Base-by-base conservation (phyloP, 1,140 invertebrate genomes). In the Glossosoma conforme region DNA sequence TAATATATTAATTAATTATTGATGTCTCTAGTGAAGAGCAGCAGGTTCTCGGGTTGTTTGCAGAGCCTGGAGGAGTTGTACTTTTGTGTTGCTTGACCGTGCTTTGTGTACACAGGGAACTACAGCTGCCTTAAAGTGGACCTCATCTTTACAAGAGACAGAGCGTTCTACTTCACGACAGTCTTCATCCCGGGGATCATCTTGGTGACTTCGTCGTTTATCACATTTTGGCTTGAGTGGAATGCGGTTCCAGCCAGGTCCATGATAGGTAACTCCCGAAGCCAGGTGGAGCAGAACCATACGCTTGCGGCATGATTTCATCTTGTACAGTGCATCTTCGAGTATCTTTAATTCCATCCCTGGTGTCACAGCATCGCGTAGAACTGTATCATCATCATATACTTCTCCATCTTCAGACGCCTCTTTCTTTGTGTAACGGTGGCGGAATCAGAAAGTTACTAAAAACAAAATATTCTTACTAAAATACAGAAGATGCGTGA, bases 141-240 rank as follows among this genome's bases (percentile, higher is more conserved):
- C 65, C 74, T 90, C 60, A 85, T 84, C 60, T 89, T 88, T 74
- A 87, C 84, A 28, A 77, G 86, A 68, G 86, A 89, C 72, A 78
- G 86, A 76, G 84, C 85, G 62, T 90, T 89, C 74, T 91, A 91
- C 78, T 91, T 91, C 77, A 91, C 87, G 59, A 91, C 89, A 61
- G 89, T 92, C 64, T 92, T 92, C 80, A 91, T 91, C 66, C 89
- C 89, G 49, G 88, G 89, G 61, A 90, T 91, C 64, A 90, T 92
- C 67, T 78, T 92, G 69, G 89, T 92, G 63, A 91, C 89, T 58
- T 90, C 87, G 65, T 91, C 88, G 51, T 92, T 91, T 80, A 91
- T 92, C 72, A 91, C 88, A 59, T 92, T 92, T 75, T 92, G 89
- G 89, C 79, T 92, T 63, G 89, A 92, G 73, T 91, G 89, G 87